A percentile compares a stretch with the other conserved stretches of the same genome.
phyloP scores from a whole-genome alignment of 2,888 invertebrate genomes.

The Drosophila cognata region DNA sequence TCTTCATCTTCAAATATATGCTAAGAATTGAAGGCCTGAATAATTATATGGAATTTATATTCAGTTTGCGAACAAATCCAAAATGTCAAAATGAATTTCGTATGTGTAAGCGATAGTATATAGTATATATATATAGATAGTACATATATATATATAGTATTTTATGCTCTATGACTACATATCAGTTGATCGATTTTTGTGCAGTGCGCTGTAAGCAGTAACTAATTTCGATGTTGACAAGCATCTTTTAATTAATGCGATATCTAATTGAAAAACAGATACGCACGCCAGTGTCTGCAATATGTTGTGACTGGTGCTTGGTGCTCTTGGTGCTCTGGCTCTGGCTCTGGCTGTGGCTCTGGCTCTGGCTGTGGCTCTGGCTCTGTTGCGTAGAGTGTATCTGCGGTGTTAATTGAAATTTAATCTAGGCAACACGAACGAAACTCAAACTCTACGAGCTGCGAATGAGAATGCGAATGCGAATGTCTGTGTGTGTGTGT shows the following conservation, averaged over 20 bases:
- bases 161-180: background rate
- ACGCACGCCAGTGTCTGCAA: slow-evolving; percentile 47
- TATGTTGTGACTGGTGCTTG: slow-evolving; percentile 31
- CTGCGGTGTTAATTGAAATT: slow-evolving; percentile 75
- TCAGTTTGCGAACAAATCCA: background rate
- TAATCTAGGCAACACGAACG: slow-evolving; percentile 73
- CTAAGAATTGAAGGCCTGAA: background rate
- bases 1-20: background rate
- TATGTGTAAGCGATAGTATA: too few species aligned
- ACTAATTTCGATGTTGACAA: slow-evolving; percentile 39
- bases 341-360: background rate
- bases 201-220: slow-evolving; percentile 11
- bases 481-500: slow-evolving; percentile 13
- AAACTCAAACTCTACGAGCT: slow-evolving; percentile 49
- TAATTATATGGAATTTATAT: background rate
- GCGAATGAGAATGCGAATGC: slow-evolving; percentile 27
- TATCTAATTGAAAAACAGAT: slow-evolving; percentile 72
- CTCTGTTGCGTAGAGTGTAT: slow-evolving; percentile 33
- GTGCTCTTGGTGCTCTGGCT: background rate
- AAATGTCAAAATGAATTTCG: background rate
- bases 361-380: background rate
- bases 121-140: too few species aligned
- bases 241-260: slow-evolving; percentile 72
- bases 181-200: slow-evolving; percentile 4
- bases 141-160: background rate